Base-by-base conservation (phyloP, 2,113 vertebrate species). In the Nestor notabilis region DNA sequence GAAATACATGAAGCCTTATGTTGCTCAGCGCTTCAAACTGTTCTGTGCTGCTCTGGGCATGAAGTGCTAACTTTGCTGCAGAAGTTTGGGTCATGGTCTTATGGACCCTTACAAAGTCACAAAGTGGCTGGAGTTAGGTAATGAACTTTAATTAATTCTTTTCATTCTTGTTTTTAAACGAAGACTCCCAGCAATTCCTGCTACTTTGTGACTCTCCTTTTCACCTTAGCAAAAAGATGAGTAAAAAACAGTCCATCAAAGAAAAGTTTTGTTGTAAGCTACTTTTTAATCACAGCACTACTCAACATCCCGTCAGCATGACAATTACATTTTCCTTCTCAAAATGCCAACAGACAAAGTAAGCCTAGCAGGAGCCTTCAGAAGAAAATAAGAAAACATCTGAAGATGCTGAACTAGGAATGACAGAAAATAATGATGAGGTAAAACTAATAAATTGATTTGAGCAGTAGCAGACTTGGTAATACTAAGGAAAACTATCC, bases 251-350 rank as follows among this genome's bases (percentile, higher is more conserved):
- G 61, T 68, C 74, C 6, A 9, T 75, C 85, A 83, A 91, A 64
- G 69, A 82, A 87, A 28, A 76, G 63, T 66, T 83, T 66, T 74
- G 33, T 80, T 86, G 55, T 41, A 95, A 95, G 55, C 85, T 92
- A 79, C 58, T 68, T 94, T 96, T 94, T 95, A 97, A 94, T 94
- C 79, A 89, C 1, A 9, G 70, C 24, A 3, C 81, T 93, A 81
- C 64, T 90, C 83, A 82, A 77, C 64, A 85, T 81, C 95, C 65
- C 85, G 83, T 89, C 83, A 87, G 56, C 74, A 79, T 13, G 69
- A 93, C 0, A 2, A 89, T 95, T 89, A 86, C 83, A 76, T 78
- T 90, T 93, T 93, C 65, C 75, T 85, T 96, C 69, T 83, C 89
- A 87, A 89, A 95, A 66, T 60, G 49, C 70, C 85, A 89, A 61